phyloP scores from a whole-genome alignment of 2,797 vertebrate species.

The Numenius phaeopus region DNA sequence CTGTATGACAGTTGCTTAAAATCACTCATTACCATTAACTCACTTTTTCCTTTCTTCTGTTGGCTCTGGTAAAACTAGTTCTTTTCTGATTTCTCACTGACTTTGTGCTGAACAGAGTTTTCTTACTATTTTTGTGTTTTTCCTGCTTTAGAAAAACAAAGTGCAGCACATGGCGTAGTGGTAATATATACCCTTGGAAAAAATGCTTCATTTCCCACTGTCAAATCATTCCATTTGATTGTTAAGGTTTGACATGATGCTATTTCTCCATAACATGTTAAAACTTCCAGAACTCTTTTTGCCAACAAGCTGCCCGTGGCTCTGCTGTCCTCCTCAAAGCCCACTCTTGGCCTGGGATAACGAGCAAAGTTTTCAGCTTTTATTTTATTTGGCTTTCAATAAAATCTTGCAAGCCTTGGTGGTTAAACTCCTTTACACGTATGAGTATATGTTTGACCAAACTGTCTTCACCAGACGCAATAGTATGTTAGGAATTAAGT shows the following conservation, averaged over 20 bases:
- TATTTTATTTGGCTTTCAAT: not conserved
- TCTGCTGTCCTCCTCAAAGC: not conserved
- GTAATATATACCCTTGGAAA: not conserved
- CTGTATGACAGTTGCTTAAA: not conserved
- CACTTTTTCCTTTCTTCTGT: not conserved
- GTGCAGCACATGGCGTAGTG: not conserved
- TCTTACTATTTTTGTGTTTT: not conserved
- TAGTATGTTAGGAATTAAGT: slow-evolving; percentile 39
- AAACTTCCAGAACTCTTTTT: not conserved
- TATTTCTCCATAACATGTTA: not conserved
- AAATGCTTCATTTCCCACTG: not conserved
- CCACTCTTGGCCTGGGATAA: not conserved
- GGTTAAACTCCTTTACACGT: not conserved
- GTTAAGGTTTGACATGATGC: not conserved
- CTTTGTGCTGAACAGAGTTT: not conserved
- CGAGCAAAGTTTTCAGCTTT: not conserved
- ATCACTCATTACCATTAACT: not conserved
- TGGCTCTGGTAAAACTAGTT: not conserved
- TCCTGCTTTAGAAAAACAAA: not conserved
- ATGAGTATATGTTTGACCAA: not conserved
- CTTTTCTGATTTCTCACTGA: not conserved
- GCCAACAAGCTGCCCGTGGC: not conserved
- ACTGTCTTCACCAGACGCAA: not conserved
- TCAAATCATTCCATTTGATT: not conserved
- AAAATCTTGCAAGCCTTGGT: not conserved